These are phyloP conservation scores for Condylostylus longicornis DNA, from an alignment of 1,140 invertebrate species.

Conservation along the genomic window DNA sequence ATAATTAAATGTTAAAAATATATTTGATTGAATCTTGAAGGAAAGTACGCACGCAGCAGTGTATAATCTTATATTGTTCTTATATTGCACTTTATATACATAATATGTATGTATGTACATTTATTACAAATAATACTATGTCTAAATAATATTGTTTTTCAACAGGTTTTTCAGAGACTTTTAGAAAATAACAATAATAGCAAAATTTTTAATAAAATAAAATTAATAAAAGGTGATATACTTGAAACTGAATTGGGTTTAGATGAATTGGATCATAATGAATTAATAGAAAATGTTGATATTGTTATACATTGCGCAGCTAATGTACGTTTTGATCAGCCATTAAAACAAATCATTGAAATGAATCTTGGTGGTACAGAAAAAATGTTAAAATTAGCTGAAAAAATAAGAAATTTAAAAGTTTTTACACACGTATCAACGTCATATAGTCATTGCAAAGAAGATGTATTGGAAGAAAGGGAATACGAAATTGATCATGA, in stretches of 20 bases:
- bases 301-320: constrained; percentile 88
- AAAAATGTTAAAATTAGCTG: constrained; percentile 47
- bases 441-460: constrained; percentile 63
- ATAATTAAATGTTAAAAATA: no score
- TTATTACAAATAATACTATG: constrained; percentile 12
- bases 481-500: constrained; percentile 50
- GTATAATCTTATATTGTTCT: no score
- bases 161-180: constrained; percentile 53
- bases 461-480: constrained; percentile 49
- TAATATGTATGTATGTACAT: not conserved
- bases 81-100: no score
- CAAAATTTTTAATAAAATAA: constrained; percentile 54
- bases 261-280: constrained; percentile 41
- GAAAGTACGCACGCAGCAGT: no score
- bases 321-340: constrained; percentile 78
- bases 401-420: constrained; percentile 51
- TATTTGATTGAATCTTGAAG: no score
- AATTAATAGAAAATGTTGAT: constrained; percentile 44
- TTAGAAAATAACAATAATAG: constrained; percentile 40
- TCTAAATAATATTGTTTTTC: constrained; percentile 6
- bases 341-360: constrained; percentile 51
- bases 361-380: constrained; percentile 52
- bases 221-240: constrained; percentile 71
- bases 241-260: constrained; percentile 60
- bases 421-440: constrained; percentile 67